These are phyloP conservation scores for Drosophila nigromelanica DNA, from an alignment of 1,140 invertebrate species.

Conservation along the genomic window DNA sequence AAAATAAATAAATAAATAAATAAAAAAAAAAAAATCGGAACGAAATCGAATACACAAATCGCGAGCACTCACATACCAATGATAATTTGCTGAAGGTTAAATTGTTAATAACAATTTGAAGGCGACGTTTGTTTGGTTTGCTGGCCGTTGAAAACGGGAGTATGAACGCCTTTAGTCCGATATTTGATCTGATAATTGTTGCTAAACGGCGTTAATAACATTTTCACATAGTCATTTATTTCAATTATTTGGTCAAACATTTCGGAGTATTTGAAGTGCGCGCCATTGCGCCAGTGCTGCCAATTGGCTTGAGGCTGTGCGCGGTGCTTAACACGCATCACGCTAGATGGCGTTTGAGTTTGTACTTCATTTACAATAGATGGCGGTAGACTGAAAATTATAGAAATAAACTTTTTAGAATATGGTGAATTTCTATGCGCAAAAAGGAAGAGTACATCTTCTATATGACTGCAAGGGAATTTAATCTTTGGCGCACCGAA, in stretches of 20 bases:
- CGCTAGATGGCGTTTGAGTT: background rate
- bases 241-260: slow-evolving; percentile 12
- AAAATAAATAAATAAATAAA: background rate
- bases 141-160: slow-evolving; percentile 25
- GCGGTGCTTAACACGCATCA: background rate
- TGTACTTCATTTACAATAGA: background rate
- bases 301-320: background rate
- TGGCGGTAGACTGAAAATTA: background rate
- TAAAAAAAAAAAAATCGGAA: slow-evolving; percentile 2
- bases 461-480: no score
- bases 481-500: no score
- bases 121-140: slow-evolving; percentile 33
- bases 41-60: slow-evolving; percentile 37
- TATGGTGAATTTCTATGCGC: no score
- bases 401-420: no score
- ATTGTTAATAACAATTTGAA: slow-evolving; percentile 52
- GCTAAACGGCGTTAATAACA: slow-evolving; percentile 54
- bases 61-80: slow-evolving; percentile 55
- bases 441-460: no score
- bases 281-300: slow-evolving; percentile 22
- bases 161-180: slow-evolving; percentile 34
- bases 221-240: slow-evolving; percentile 20
- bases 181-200: slow-evolving; percentile 36
- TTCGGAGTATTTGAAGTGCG: slow-evolving; percentile 24
- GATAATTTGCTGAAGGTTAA: slow-evolving; percentile 68